A percentile compares a stretch with the other conserved stretches of the same genome.
These are phyloP conservation scores for Popillia japonica DNA, from an alignment of 1,140 invertebrate genomes.

Conservation along the genomic window DNA sequence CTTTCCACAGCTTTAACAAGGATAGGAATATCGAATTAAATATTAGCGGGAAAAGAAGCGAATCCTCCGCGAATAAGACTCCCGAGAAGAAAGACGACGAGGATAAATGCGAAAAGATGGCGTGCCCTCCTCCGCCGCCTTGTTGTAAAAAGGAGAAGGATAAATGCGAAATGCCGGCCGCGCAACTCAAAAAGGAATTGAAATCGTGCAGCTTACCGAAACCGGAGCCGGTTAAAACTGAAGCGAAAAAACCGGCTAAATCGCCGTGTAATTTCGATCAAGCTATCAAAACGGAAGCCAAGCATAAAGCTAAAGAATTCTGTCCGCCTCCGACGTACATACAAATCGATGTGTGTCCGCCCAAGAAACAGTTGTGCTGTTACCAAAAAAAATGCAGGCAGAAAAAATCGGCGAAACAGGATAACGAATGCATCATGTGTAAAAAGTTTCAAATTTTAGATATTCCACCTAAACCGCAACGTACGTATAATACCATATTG, in stretches of 20 bases:
- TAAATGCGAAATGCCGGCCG: background rate
- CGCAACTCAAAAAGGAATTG: background rate
- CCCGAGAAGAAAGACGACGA: background rate
- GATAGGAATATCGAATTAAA: too few relatives aligned
- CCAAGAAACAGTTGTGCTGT: background rate
- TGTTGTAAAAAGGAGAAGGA: conserved; percentile 12
- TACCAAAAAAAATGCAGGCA: background rate
- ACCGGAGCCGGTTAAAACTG: background rate
- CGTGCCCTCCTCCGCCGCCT: background rate
- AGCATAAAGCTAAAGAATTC: background rate
- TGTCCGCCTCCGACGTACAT: background rate
- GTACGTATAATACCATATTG: too few relatives aligned
- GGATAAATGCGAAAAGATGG: background rate
- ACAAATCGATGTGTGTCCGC: background rate
- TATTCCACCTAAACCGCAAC: background rate
- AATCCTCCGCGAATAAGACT: background rate
- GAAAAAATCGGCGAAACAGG: background rate
- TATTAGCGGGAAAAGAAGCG: too few relatives aligned
- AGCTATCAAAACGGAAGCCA: background rate
- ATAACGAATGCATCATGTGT: background rate
- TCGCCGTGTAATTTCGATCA: background rate
- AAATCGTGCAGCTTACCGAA: background rate
- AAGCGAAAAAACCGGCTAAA: background rate
- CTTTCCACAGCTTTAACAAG: too few relatives aligned
- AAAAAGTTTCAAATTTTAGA: conserved; percentile 17